phyloP scores from a whole-genome alignment of 2,888 invertebrate genomes.

The Cataglyphis albicans region DNA sequence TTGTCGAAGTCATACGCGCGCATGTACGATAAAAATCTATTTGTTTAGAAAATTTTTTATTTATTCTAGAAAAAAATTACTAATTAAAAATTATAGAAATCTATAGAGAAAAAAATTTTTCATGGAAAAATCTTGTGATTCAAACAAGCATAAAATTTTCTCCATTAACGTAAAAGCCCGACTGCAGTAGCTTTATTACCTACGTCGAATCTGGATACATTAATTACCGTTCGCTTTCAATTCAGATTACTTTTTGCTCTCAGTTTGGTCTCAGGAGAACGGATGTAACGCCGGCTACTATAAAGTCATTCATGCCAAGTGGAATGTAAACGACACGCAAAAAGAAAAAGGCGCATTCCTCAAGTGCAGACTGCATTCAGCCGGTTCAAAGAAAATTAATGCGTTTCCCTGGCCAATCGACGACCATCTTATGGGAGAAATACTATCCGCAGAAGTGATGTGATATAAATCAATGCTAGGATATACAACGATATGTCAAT shows the following conservation, averaged over 20 bases:
- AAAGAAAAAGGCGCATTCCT: constrained; percentile 65
- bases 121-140: not conserved
- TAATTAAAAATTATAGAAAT: not conserved
- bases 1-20: not conserved
- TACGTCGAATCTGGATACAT: constrained; percentile 59
- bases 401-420: constrained; percentile 43
- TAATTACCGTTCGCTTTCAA: constrained; percentile 65
- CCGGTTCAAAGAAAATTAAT: constrained; percentile 69
- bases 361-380: constrained; percentile 61
- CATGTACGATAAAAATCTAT: not conserved
- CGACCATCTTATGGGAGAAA: constrained; percentile 31
- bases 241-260: constrained; percentile 55
- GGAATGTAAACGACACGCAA: constrained; percentile 62
- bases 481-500: not conserved
- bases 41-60: not conserved
- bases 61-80: not conserved
- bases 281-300: constrained; percentile 53
- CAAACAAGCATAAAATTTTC: constrained; percentile 34
- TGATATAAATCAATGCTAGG: not conserved
- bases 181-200: constrained; percentile 54
- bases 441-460: constrained; percentile 9
- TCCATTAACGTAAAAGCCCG: not conserved
- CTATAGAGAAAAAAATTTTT: not conserved
- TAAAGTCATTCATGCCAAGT: constrained; percentile 60
- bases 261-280: constrained; percentile 40